A percentile compares a stretch with the other conserved stretches of the same genome.
Evolutionary conservation across 2,113 vertebrate genomes (phyloP).

Genomic region (Grallaria varia): DNA sequence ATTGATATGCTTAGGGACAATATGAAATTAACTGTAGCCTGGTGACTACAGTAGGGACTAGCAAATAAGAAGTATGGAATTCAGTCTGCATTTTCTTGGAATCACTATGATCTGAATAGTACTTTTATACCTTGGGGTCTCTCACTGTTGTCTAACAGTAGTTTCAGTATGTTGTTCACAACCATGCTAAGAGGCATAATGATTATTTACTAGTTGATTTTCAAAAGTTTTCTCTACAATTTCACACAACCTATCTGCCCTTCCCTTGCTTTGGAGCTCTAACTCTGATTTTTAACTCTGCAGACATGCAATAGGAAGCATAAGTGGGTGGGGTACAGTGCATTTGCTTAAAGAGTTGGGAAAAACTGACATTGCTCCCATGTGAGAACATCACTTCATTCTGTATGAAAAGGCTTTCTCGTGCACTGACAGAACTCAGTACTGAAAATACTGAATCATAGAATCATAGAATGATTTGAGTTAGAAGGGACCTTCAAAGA

Average conservation of each 20-base stretch:
- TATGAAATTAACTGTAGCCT: background rate
- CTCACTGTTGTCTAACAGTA: background rate
- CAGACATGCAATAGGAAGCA: background rate
- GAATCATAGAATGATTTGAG: background rate
- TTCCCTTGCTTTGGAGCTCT: background rate
- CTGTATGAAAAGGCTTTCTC: background rate
- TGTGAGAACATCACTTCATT: background rate
- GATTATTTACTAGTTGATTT: background rate
- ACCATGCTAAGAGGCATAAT: background rate
- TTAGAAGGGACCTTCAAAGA: background rate
- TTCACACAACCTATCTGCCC: background rate
- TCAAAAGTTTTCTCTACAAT: background rate
- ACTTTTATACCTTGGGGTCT: background rate
- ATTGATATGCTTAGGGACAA: background rate
- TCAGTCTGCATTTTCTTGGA: background rate
- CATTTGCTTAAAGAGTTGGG: background rate
- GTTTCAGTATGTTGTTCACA: background rate
- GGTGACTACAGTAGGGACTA: background rate
- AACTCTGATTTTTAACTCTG: background rate
- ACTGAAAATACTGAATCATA: background rate
- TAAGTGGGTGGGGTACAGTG: background rate
- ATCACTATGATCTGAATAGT: background rate
- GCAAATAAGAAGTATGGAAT: background rate
- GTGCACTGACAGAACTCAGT: background rate
- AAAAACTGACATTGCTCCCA: background rate